These are phyloP conservation scores for Euschistus heros DNA, from an alignment of 1,140 invertebrate species.

Conservation along the genomic window DNA sequence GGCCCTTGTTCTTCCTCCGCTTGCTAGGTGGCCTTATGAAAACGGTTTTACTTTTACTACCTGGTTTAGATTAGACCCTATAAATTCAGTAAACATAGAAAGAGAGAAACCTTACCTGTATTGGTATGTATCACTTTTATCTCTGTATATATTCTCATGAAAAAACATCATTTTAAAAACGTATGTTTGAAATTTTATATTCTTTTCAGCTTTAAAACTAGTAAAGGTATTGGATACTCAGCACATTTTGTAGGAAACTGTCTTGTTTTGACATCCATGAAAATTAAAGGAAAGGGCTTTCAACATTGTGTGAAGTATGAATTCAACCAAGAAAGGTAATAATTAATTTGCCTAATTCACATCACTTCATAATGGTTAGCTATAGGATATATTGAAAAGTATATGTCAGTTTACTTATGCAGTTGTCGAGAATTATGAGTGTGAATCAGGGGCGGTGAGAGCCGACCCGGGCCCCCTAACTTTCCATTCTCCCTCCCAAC, in stretches of 20 bases:
- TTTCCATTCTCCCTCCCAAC: no score
- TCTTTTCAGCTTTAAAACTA: constrained; percentile 86
- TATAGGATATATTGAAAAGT: no score
- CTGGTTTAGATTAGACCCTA: constrained; percentile 97
- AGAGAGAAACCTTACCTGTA: constrained; percentile 97
- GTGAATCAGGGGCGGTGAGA: no score
- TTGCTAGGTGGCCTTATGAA: constrained; percentile 96
- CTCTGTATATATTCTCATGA: not conserved
- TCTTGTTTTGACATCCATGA: constrained; percentile 96
- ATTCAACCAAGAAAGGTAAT: constrained; percentile 87
- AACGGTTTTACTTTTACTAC: constrained; percentile 99
- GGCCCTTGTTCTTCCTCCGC: constrained; percentile 91
- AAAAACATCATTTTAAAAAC: not conserved
- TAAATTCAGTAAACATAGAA: constrained; percentile 97
- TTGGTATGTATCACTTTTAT: constrained; percentile 53
- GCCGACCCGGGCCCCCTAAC: no score
- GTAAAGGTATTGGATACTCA: constrained; percentile 98
- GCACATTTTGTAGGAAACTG: constrained; percentile 99
- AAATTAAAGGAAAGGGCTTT: constrained; percentile 97
- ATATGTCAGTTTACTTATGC: no score
- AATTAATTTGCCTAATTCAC: no score
- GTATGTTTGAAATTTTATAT: constrained; percentile 7
- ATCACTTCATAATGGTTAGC: no score
- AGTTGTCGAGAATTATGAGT: no score
- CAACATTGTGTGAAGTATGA: constrained; percentile 99